phyloP scores from a whole-genome alignment of 2,888 invertebrate genomes.

The Xestobium rufovillosum region DNA sequence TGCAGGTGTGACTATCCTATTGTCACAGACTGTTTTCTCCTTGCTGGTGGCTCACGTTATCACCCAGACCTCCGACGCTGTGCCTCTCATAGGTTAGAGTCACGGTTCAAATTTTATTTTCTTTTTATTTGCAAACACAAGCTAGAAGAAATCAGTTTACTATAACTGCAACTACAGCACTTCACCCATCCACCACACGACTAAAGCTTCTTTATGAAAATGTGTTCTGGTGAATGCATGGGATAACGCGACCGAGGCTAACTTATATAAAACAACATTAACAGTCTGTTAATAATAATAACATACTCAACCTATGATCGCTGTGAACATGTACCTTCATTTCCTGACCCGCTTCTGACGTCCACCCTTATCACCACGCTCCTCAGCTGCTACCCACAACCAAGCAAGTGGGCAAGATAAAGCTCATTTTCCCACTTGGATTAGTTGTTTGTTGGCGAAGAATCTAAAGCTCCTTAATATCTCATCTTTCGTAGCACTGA shows the following conservation, averaged over 20 bases:
- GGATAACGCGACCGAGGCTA: conserved; percentile 39
- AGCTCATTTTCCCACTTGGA: no score
- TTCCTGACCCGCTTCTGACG: conserved; percentile 3
- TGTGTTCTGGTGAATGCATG: conserved; percentile 32
- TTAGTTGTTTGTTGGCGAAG: no score
- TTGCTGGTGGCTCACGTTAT: conserved; percentile 98
- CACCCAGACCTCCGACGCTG: conserved; percentile 98
- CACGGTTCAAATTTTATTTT: conserved; percentile 30
- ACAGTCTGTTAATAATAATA: conserved; percentile 26
- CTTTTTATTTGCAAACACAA: conserved; percentile 36
- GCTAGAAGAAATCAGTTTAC: conserved; percentile 26
- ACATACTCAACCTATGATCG: conserved; percentile 26
- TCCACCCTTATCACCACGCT: conserved; percentile 1
- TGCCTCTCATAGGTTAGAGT: conserved; percentile 90
- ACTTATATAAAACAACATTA: conserved; percentile 30
- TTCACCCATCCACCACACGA: conserved; percentile 37
- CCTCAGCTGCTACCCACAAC: not conserved
- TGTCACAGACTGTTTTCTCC: conserved; percentile 99
- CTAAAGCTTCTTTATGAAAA: not conserved
- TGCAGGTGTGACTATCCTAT: conserved; percentile 98
- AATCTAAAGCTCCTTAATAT: not conserved
- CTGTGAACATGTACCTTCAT: conserved; percentile 30
- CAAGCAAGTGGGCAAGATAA: not conserved
- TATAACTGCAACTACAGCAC: conserved; percentile 41
- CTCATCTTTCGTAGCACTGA: not conserved